These are phyloP conservation scores for Tupiocoris notatus DNA, from an alignment of 2,888 invertebrate genomes.

Conservation along the genomic window DNA sequence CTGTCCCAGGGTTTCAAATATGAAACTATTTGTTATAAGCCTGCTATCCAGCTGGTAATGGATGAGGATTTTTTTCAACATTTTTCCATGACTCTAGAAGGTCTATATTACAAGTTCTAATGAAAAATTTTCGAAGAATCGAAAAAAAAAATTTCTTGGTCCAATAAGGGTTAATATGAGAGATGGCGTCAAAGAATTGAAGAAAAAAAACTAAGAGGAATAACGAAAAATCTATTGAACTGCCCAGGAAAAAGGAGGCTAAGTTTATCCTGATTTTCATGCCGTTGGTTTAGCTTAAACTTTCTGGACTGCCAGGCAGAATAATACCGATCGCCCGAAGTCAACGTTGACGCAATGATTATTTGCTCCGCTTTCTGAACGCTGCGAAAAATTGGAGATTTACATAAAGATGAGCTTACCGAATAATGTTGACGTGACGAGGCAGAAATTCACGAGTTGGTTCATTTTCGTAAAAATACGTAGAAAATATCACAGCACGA, in stretches of 20 bases:
- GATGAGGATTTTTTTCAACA: background rate
- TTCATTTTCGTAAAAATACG: too few relatives aligned
- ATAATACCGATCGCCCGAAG: too few relatives aligned
- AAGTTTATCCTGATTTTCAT: background rate
- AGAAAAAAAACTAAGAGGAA: too few relatives aligned
- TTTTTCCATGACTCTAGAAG: background rate
- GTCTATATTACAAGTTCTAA: constrained; percentile 4
- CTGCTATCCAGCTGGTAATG: constrained; percentile 2
- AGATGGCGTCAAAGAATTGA: too few relatives aligned
- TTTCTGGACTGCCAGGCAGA: too few relatives aligned
- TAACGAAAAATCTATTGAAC: too few relatives aligned
- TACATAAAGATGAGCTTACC: background rate
- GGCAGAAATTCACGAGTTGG: constrained; percentile 3
- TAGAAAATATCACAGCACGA: too few relatives aligned
- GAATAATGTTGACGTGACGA: constrained; percentile 4
- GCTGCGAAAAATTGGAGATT: too few relatives aligned
- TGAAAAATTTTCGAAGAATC: background rate
- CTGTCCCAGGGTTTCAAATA: constrained; percentile 6
- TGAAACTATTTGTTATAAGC: constrained; percentile 1
- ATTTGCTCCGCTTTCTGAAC: too few relatives aligned
- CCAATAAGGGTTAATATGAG: constrained; percentile 5
- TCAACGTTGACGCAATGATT: too few relatives aligned
- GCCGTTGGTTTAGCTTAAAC: background rate
- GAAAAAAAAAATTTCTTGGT: constrained; percentile 4
- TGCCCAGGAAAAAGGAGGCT: background rate